phyloP scores from a whole-genome alignment of 2,113 vertebrate genomes.

The Helogale parvula region DNA sequence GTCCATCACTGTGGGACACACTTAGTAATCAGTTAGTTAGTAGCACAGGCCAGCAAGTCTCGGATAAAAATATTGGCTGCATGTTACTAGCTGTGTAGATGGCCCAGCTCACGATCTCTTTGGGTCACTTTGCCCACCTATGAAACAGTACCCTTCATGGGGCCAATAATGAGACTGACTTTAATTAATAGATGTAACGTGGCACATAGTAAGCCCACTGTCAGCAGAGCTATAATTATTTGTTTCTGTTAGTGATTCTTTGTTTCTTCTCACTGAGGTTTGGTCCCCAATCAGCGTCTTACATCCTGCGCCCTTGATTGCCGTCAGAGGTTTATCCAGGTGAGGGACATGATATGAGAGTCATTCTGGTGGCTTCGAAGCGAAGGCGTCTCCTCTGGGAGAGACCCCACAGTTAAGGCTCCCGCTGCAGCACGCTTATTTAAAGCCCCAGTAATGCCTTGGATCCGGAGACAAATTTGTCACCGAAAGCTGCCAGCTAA shows the following conservation, averaged over 20 bases:
- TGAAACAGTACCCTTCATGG: neutral
- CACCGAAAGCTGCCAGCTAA: neutral
- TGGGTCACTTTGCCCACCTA: neutral
- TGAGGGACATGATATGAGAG: neutral
- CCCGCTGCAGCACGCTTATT: neutral
- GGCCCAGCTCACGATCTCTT: neutral
- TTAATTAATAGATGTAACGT: neutral
- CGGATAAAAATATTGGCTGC: neutral
- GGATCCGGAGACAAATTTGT: neutral
- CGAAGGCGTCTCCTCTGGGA: neutral
- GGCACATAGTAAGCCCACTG: too few species aligned
- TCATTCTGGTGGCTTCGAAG: neutral
- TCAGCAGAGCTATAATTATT: accelerated
- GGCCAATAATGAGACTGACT: neutral
- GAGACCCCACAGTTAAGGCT: neutral
- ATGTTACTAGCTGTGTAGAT: neutral
- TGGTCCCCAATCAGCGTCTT: neutral
- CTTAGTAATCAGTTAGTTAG: too few species aligned
- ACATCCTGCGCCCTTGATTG: accelerated
- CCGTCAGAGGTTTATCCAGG: neutral
- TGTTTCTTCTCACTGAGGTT: neutral
- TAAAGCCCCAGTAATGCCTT: neutral
- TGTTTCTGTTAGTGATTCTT: neutral
- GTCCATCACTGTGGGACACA: accelerated
- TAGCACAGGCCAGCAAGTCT: neutral